Conservation (phyloP, 2,113 vertebrate genomes). For the Lepisosteus osseus region DNA sequence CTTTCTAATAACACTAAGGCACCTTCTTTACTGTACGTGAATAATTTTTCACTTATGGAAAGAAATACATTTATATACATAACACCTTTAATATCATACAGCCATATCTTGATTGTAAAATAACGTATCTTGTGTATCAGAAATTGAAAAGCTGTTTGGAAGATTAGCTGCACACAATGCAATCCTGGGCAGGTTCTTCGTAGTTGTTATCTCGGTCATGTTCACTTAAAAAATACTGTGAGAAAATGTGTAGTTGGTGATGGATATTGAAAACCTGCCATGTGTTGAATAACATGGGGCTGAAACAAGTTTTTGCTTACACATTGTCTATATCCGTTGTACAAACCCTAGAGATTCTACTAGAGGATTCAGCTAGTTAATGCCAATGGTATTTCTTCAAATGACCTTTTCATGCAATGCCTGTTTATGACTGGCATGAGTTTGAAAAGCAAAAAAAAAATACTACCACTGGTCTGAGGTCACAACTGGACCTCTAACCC, state of each 20-base stretch:
- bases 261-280: slow-evolving; percentile 14
- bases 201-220: neutral
- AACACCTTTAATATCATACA: too few relatives aligned
- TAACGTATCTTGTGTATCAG: too few relatives aligned
- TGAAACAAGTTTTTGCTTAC: too few relatives aligned
- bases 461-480: neutral
- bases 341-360: too few relatives aligned
- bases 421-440: neutral
- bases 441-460: neutral
- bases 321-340: too few relatives aligned
- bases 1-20: too few relatives aligned
- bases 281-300: neutral
- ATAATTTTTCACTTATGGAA: too few relatives aligned
- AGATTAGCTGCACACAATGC: neutral
- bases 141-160: too few relatives aligned
- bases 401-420: neutral
- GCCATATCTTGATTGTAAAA: too few relatives aligned
- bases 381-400: neutral
- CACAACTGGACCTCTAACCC: neutral
- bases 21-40: too few relatives aligned
- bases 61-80: too few relatives aligned
- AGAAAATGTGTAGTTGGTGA: slow-evolving; percentile 6
- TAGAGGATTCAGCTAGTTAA: neutral
- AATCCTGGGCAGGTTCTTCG: slow-evolving; percentile 1
- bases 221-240: slow-evolving; percentile 5